Base-by-base conservation (phyloP, 2,113 vertebrate species). In the Thamnophis sirtalis region DNA sequence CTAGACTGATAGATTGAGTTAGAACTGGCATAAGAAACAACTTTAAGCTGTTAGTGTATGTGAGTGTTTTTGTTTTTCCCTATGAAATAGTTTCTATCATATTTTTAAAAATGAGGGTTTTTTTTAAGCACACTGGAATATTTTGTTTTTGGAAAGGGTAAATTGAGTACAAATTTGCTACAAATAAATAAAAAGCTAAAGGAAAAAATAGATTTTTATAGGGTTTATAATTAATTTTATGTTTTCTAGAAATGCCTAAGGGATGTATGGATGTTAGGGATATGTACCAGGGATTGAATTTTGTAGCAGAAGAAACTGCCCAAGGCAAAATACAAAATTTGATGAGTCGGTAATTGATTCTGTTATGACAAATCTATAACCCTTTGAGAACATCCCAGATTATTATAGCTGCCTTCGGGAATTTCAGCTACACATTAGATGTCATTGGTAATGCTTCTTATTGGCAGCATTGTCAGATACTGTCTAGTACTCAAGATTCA, bases 291-390 rank as follows among this genome's bases (percentile, higher is more conserved):
- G 13, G 28, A 85, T 8, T 49, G 28, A 91, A 88, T 28, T 24
- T 5, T 87, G n/a, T 51, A 87, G 13, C 50, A 68, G 19, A 15
- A 55, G 89, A 63, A 63, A 90, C 86, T 94, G n/a, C 60, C 68
- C 49, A 63, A 33, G 54, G 86, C 86, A 51, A 51, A 84, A 49
- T 85, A 48, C 26, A 54, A 84, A 84, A 33, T 63, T 54, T 88
- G 68, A 89, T 90, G 84, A 90, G 84, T 84, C 22, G 56, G 56
- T 58, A 80, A 90, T 43, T 91, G 90, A 38, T 92, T 94, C 38
- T 86, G 50, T 56, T 86, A 22, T 43, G 56, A 89, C 60, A 86
- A 92, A 94, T 91, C 24, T 86, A 28, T 80, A 84, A 63, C 60
- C 90, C 49, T 89, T n/a, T 84, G 48, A 87, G 84, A 89, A 80